Conservation (phyloP, 2,797 vertebrate genomes). For the Babyrousa celebensis region DNA sequence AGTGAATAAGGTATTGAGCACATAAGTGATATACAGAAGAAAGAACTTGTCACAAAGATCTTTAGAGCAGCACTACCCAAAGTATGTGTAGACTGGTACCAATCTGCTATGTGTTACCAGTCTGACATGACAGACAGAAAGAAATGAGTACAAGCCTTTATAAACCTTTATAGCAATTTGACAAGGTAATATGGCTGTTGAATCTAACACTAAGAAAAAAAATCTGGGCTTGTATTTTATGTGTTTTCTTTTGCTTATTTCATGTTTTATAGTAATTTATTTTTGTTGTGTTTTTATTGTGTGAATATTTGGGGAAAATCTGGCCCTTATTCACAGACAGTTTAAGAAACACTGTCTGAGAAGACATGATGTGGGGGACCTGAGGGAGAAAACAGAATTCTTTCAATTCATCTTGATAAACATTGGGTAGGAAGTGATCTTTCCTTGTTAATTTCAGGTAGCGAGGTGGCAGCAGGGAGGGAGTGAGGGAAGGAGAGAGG, state of each 20-base stretch:
- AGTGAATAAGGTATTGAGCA: neutral
- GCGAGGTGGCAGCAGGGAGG: neutral
- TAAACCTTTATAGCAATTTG: conserved; percentile 34
- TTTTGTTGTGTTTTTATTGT: conserved; percentile 67
- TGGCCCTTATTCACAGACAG: conserved; percentile 4
- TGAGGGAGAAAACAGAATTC: conserved; percentile 45
- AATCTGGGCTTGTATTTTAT: conserved; percentile 16
- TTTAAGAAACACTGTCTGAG: conserved; percentile 66
- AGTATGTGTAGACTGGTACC: neutral
- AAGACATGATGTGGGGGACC: neutral
- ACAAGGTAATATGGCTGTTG: conserved; percentile 17
- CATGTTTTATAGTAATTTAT: conserved; percentile 55
- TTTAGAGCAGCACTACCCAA: neutral
- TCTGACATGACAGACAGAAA: conserved; percentile 32
- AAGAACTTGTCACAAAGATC: neutral
- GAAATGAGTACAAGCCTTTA: conserved; percentile 45
- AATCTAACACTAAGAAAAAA: conserved; percentile 49
- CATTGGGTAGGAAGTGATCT: conserved; percentile 49
- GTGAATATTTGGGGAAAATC: neutral
- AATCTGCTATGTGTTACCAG: conserved; percentile 32
- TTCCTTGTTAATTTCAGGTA: conserved; percentile 59
- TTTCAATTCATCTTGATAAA: conserved; percentile 61
- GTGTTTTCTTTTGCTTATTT: conserved; percentile 58
- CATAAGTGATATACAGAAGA: neutral
- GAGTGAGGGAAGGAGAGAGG: neutral